Percentiles rank a stretch among this genome's conserved stretches.
phyloP scores from a whole-genome alignment of 2,113 vertebrate species.

The Miniopterus natalensis region DNA sequence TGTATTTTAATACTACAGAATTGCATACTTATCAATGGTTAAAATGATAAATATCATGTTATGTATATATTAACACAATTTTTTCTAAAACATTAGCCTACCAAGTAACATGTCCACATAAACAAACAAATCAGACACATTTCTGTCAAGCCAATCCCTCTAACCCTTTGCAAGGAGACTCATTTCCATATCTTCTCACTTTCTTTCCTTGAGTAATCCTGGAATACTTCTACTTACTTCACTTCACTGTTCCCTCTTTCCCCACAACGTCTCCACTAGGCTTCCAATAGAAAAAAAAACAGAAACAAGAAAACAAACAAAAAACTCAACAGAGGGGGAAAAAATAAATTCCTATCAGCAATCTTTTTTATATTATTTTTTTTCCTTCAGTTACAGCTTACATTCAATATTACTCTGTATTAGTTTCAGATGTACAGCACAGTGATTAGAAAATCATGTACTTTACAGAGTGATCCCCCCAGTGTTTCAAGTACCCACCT shows the following conservation, averaged over 20 bases:
- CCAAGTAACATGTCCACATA: neutral
- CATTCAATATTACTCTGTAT: neutral
- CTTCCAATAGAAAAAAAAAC: neutral
- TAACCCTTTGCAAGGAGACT: neutral
- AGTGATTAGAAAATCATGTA: neutral
- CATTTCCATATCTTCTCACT: neutral
- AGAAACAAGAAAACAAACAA: conserved; percentile 8
- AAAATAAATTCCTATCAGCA: neutral
- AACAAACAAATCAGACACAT: neutral
- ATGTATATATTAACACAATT: neutral
- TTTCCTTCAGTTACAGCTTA: neutral
- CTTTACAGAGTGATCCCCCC: neutral
- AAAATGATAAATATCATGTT: neutral
- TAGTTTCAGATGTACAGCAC: neutral
- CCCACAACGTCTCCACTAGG: neutral
- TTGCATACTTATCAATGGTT: neutral
- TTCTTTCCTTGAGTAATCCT: neutral
- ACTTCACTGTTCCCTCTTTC: neutral
- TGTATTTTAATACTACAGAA: neutral
- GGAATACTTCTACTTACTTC: neutral
- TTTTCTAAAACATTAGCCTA: neutral
- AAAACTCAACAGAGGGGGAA: neutral
- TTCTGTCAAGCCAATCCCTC: neutral
- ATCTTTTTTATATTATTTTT: neutral
- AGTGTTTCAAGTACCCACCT: neutral